Percentiles rank a stretch among this genome's conserved stretches.
Evolutionary conservation across 2,113 vertebrate species (phyloP).

Genomic region (Dicerorhinus sumatrensis): DNA sequence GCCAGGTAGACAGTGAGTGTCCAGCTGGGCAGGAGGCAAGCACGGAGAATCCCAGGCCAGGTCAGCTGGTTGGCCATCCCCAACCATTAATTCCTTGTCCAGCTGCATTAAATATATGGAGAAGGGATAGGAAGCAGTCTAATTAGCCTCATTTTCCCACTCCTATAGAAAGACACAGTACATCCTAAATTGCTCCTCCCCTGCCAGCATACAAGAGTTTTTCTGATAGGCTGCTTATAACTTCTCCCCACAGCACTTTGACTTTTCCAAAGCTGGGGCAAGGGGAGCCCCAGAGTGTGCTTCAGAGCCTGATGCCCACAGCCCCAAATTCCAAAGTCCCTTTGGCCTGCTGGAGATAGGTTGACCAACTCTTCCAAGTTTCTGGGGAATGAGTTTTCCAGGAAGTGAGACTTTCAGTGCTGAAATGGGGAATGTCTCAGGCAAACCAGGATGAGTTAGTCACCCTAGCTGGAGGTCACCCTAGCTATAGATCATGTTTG

Average conservation of each 20-base stretch:
- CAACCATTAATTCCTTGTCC: background rate
- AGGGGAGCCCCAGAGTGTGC: background rate
- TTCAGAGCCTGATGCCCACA: background rate
- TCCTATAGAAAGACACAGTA: background rate
- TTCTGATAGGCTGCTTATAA: background rate
- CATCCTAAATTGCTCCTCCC: background rate
- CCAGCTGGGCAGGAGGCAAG: background rate
- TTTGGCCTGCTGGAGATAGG: background rate
- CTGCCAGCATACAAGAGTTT: background rate
- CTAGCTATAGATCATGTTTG: background rate
- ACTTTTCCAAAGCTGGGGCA: background rate
- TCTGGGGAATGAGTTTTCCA: background rate
- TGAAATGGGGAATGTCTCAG: background rate
- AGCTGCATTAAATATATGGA: background rate
- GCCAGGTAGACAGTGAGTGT: background rate
- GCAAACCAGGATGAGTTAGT: background rate
- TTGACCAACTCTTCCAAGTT: background rate
- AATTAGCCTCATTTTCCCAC: background rate
- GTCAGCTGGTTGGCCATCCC: background rate
- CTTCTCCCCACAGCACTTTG: background rate
- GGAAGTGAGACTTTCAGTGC: background rate
- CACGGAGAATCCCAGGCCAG: background rate
- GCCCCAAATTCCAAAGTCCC: background rate
- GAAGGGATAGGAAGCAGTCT: background rate
- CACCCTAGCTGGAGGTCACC: background rate